Base-by-base conservation (phyloP, 2,888 invertebrate species). In the Toxonevra muliebris region DNA sequence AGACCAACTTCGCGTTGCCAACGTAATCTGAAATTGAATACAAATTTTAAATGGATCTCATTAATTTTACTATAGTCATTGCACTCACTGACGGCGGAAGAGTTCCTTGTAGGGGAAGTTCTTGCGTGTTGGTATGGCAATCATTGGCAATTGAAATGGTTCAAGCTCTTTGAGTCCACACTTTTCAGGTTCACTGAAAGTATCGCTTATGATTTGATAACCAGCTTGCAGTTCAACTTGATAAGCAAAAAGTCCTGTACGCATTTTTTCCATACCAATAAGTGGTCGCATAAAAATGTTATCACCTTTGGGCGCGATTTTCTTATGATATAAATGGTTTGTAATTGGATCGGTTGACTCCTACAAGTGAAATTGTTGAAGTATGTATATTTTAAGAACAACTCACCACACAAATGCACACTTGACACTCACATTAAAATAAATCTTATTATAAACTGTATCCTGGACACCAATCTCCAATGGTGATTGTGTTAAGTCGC, bases 1-100 rank as follows among this genome's bases (percentile, higher is more conserved):
- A 90, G 79, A 0, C 90, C 89, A 66, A 85, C 85, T 80, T 90
- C 90, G 52, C 89, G 87, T 77, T 88, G 89, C 88, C 89, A 89
- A 0, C 88, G 87, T 67, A 89, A 73, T 75, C 89, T 89, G n/a
- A n/a, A n/a, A n/a, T 30, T 55, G 41, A 15, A 40, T 13, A n/a
- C n/a, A n/a, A n/a, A n/a, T 8, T 53, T 52, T 30, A 30, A 30
- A 7, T 30, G 12, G 9, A 17, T 2, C 19, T 3, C 13, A 8
- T 1, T 42, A 8, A 40, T 43, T 15, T n/a, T n/a, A n/a, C n/a
- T n/a, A n/a, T n/a, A n/a, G n/a, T n/a, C n/a, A 30, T 30, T 30
- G 30, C 30, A 52, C 76, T 79, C 57, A 84, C 84, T 82, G 82
- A 30, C 82, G 72, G 19, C 84, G 79, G 57, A 89, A 84, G 13